Base-by-base conservation (phyloP, 2,797 vertebrate genomes). In the Sebastes oblongus region DNA sequence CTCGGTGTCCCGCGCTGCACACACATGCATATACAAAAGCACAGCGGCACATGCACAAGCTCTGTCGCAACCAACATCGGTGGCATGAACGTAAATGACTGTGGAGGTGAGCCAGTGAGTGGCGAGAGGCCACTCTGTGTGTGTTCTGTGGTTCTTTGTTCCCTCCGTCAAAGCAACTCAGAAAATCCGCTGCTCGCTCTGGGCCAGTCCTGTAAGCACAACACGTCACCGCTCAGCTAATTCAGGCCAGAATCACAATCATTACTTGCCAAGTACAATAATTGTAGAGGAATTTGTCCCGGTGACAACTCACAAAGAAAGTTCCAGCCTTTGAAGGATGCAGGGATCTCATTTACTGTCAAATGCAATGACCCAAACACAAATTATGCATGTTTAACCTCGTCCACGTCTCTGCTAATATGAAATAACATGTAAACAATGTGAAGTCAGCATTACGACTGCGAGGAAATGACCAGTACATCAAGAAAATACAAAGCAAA, bases 61-160 rank as follows among this genome's bases (percentile, higher is more conserved):
- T 83, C 77, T 90, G 92, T 91, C 84, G 78, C 75, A 91, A 91
- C 86, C 87, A 62, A 86, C 90, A 83, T 81, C 66, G 20, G 83
- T 83, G 85, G 77, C 74, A 68, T 72, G 88, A 80, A 93, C 5
- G 55, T 72, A 91, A 91, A 91, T 89, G 81, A 85, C 74, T 87
- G 83, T 84, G 80, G 92, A 93, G 91, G 85, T 88, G 88, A 89
- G 86, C 83, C 88, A 83, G 88, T 70, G 81, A 92, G 84, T 62
- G 86, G 84, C 70, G 36, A 82, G 80, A 36, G 83, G 89, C 84
- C 88, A 65, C 89, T 54, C 87, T 84, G 86, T 86, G 85, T 89
- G 91, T 85, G 87, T 90, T 91, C 86, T 85, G 86, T 46, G 82
- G 76, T 83, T 93, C 87, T 90, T 91, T 92, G 89, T 93, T 90